Percentiles rank a stretch among this genome's conserved stretches.
These are phyloP conservation scores for Orthochromis malagaraziensis DNA, from an alignment of 2,113 vertebrate species.

Conservation along the genomic window DNA sequence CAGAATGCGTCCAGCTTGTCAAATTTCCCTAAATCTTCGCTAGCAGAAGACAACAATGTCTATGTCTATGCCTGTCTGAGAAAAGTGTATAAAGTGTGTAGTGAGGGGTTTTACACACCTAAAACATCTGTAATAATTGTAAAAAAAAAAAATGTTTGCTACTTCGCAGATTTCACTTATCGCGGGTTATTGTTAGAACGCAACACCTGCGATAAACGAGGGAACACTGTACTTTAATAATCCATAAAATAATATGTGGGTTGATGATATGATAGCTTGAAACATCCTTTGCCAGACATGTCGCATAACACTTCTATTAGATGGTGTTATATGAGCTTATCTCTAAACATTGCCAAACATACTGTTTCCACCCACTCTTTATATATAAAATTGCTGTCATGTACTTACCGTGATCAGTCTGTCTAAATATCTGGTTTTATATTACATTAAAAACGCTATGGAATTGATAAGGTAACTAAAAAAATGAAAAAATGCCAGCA, in stretches of 20 bases:
- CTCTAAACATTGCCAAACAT: background rate
- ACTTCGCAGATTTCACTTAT: accelerated
- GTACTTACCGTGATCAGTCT: background rate
- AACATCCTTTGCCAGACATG: background rate
- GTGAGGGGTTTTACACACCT: accelerated
- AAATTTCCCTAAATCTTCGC: background rate
- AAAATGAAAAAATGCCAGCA: background rate
- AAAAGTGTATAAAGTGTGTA: background rate
- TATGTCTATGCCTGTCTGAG: background rate
- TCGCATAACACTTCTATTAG: background rate
- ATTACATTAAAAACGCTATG: constrained; percentile 11
- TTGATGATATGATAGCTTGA: background rate
- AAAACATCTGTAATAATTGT: background rate
- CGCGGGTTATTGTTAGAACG: accelerated
- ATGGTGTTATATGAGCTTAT: background rate
- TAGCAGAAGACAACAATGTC: background rate
- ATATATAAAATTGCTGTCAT: background rate
- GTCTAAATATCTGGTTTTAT: constrained; percentile 3
- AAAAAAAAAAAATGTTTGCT: accelerated
- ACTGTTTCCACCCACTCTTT: background rate
- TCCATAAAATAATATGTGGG: background rate
- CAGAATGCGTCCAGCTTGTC: background rate
- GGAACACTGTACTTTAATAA: background rate
- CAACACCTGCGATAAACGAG: background rate
- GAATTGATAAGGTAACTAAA: constrained; percentile 1